Conservation (phyloP, 2,797 vertebrate species). For the Amniataba percoides region DNA sequence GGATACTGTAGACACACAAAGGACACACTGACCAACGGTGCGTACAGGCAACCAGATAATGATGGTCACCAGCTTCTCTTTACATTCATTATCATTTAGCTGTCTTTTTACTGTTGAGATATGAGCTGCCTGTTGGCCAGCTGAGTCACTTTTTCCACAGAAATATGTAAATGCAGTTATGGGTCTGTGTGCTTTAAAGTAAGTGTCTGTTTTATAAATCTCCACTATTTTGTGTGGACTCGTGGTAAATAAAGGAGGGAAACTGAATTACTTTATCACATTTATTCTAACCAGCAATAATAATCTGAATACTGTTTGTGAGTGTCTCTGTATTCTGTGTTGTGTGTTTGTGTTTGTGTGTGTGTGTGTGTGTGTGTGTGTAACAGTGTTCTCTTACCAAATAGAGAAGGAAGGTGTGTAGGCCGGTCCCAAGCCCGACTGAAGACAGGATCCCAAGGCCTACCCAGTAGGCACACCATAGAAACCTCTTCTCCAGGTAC, state of each 20-base stretch:
- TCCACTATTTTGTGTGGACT: not conserved
- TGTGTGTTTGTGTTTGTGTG: not conserved
- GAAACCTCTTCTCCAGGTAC: slow-evolving; percentile 93
- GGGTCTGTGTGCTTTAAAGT: not conserved
- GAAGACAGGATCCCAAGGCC: slow-evolving; percentile 98
- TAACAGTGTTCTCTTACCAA: slow-evolving; percentile 87
- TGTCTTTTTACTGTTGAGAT: slow-evolving; percentile 3
- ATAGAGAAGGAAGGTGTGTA: slow-evolving; percentile 98
- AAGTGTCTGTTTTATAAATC: not conserved
- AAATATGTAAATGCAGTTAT: not conserved
- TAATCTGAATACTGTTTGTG: not conserved
- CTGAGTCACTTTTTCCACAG: not conserved
- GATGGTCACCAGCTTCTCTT: not conserved
- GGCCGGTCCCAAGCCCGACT: slow-evolving; percentile 96
- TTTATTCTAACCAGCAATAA: not conserved
- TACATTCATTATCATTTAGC: not conserved
- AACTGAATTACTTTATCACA: no score
- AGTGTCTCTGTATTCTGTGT: not conserved
- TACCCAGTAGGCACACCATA: slow-evolving; percentile 99
- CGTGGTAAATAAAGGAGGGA: no score
- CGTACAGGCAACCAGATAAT: not conserved
- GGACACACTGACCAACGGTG: not conserved
- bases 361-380: not conserved
- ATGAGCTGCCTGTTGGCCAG: not conserved
- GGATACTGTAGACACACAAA: not conserved